phyloP scores from a whole-genome alignment of 2,888 invertebrate genomes.

The Drosophila suboccidentalis region DNA sequence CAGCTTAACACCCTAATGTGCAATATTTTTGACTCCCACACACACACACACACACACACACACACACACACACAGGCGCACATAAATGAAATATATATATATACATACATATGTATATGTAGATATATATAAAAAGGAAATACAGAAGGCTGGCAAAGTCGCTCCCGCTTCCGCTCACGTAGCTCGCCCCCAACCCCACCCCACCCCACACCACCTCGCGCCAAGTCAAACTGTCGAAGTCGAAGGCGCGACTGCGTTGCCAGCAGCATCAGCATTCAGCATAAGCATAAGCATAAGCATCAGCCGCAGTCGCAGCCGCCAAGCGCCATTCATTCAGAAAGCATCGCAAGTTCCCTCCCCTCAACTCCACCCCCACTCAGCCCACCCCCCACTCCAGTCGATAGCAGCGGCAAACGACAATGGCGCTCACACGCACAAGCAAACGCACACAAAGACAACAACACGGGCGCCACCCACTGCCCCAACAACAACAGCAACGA shows the following conservation, averaged over 20 bases:
- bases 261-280: constrained; percentile 33
- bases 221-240: constrained; percentile 40
- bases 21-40: constrained; percentile 76
- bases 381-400: neutral
- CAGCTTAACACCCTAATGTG: constrained; percentile 85
- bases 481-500: constrained; percentile 15
- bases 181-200: neutral
- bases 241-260: constrained; percentile 57
- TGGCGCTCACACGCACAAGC: constrained; percentile 45
- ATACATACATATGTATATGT: constrained; percentile 29
- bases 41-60: constrained; percentile 40
- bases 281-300: constrained; percentile 16
- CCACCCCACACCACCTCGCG: neutral
- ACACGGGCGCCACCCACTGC: constrained; percentile 66
- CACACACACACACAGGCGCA: constrained; percentile 22
- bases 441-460: constrained; percentile 30
- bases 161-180: constrained; percentile 35
- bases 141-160: constrained; percentile 42
- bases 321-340: constrained; percentile 48
- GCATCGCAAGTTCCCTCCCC: constrained; percentile 7
- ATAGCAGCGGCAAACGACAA: constrained; percentile 48
- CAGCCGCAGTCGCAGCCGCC: constrained; percentile 37
- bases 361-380: neutral
- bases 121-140: constrained; percentile 51
- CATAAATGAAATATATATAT: constrained; percentile 34